Evolutionary conservation across 2,113 vertebrate species (phyloP).

Genomic region (Myiagra hebetior): DNA sequence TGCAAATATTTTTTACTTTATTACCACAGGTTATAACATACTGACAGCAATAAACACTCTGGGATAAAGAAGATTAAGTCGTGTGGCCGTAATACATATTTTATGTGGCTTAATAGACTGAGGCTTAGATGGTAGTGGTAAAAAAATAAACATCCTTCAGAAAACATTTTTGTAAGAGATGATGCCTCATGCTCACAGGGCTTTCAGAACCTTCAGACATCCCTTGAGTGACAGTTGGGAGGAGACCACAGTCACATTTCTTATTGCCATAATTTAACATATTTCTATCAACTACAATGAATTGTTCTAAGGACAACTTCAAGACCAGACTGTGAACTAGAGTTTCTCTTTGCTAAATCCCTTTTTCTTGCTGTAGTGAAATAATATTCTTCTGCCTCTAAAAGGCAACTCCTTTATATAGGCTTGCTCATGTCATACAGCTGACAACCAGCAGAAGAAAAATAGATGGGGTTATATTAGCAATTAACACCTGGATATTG

Average conservation of each 20-base stretch:
- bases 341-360: neutral
- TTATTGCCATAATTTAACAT: rapidly evolving
- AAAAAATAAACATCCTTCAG: neutral
- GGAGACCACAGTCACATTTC: neutral
- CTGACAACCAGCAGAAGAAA: neutral
- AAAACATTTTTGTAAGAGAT: neutral
- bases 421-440: neutral
- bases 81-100: neutral
- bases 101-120: neutral
- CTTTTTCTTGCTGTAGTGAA: neutral
- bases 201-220: neutral
- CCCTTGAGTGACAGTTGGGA: neutral
- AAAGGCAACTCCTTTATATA: neutral
- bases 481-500: neutral
- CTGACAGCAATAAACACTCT: neutral
- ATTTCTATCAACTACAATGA: neutral
- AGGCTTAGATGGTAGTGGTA: neutral
- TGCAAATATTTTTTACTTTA: neutral
- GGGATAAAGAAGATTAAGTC: neutral
- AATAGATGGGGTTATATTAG: neutral
- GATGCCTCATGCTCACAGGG: neutral
- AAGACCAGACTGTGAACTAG: neutral
- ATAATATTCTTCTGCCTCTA: neutral
- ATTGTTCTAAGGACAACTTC: neutral
- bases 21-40: neutral